A percentile compares a stretch with the other conserved stretches of the same genome.
Conservation (phyloP, 1,140 invertebrate species). For the Pollicipes pollicipes region DNA sequence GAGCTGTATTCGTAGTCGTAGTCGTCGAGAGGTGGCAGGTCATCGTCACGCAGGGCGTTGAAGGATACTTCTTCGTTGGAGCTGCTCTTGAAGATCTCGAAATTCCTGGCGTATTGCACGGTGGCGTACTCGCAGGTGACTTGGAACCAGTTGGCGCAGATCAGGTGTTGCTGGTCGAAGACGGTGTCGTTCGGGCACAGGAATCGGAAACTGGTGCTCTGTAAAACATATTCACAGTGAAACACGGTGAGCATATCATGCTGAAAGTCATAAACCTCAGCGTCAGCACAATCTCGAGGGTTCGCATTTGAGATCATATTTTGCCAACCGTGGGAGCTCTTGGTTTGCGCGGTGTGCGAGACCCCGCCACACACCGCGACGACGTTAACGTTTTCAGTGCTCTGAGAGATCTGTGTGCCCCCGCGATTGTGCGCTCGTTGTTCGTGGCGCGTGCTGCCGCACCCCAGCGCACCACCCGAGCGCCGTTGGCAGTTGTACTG, state of each 20-base stretch:
- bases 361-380: no score
- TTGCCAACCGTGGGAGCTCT: no score
- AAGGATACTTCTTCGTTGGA: background rate
- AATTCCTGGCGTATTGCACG: constrained; percentile 53
- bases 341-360: no score
- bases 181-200: constrained; percentile 78
- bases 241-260: no score
- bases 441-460: no score
- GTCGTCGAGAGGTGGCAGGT: background rate
- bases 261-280: background rate
- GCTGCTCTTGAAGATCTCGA: constrained; percentile 3
- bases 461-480: no score
- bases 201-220: constrained; percentile 41
- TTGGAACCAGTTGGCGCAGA: constrained; percentile 75
- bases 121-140: constrained; percentile 62
- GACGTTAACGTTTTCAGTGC: no score
- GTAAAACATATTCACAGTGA: background rate
- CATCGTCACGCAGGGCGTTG: background rate
- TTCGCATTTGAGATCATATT: background rate
- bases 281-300: background rate
- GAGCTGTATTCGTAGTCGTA: background rate
- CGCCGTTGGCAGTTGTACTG: no score
- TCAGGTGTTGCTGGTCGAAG: constrained; percentile 80
- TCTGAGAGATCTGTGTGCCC: background rate
- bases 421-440: no score